Percentiles rank a stretch among this genome's conserved stretches.
Evolutionary conservation across 2,888 invertebrate species (phyloP).

Genomic region (Deroplatys truncata): DNA sequence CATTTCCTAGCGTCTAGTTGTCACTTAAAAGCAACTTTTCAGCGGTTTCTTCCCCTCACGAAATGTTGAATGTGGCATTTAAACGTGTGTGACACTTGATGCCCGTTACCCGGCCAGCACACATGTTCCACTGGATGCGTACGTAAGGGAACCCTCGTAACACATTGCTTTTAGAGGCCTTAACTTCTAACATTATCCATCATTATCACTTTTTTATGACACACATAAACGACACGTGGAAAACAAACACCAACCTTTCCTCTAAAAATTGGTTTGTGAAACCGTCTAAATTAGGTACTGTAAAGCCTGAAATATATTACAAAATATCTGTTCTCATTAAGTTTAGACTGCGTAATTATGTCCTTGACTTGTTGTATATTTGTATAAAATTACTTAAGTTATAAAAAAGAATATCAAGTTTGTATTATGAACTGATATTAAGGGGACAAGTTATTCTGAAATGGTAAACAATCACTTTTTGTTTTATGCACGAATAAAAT

Average conservation of each 20-base stretch:
- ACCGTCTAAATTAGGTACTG: no score
- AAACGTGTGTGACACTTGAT: not conserved
- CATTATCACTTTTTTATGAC: not conserved
- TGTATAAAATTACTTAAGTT: no score
- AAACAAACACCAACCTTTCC: not conserved
- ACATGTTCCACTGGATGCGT: not conserved
- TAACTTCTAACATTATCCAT: not conserved
- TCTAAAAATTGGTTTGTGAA: no score
- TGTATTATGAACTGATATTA: no score
- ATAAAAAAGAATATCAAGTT: no score
- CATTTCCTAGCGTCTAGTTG: not conserved
- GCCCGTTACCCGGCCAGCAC: not conserved
- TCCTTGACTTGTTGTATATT: no score
- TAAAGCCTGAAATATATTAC: no score
- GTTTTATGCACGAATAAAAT: no score
- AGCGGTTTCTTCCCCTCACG: not conserved
- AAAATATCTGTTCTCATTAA: no score
- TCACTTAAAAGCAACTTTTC: conserved; percentile 2
- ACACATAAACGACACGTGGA: not conserved
- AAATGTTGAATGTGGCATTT: not conserved
- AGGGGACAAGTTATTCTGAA: no score
- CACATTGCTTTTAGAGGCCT: not conserved
- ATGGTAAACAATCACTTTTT: no score
- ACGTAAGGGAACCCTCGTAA: not conserved
- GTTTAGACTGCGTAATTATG: no score